These are phyloP conservation scores for Uromys caudimaculatus DNA, from an alignment of 2,797 vertebrate genomes.

Conservation along the genomic window DNA sequence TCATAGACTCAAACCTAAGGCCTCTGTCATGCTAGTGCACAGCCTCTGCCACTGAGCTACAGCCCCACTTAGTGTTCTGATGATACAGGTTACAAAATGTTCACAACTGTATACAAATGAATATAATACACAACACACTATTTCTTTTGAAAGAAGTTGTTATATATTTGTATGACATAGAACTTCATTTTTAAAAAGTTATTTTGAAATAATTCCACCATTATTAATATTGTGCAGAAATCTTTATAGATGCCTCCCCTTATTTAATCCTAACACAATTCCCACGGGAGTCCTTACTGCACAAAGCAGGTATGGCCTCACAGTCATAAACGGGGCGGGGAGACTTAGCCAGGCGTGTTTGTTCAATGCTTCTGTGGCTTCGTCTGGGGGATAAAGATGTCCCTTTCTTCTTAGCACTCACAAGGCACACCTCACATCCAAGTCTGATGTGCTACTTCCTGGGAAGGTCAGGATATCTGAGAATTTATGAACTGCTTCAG, in stretches of 20 bases:
- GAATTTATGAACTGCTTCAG: neutral
- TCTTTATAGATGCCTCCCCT: neutral
- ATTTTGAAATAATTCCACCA: neutral
- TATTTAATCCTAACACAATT: neutral
- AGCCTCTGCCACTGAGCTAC: neutral
- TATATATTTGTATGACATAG: neutral
- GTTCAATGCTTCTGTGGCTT: neutral
- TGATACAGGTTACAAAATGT: neutral
- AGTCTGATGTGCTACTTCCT: neutral
- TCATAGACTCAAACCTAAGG: neutral
- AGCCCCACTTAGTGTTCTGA: neutral
- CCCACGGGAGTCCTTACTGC: neutral
- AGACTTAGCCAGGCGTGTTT: neutral
- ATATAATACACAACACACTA: neutral
- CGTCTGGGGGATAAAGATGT: neutral
- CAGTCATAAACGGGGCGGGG: neutral
- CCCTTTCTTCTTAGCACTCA: too few relatives aligned
- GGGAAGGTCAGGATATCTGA: neutral
- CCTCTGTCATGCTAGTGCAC: neutral
- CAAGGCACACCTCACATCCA: neutral
- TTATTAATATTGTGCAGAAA: neutral
- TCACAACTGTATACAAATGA: neutral
- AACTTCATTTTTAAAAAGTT: neutral
- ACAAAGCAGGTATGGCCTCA: neutral
- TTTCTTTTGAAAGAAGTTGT: constrained; percentile 23